Base-by-base conservation (phyloP, 2,797 vertebrate species). In the Lophius americanus region DNA sequence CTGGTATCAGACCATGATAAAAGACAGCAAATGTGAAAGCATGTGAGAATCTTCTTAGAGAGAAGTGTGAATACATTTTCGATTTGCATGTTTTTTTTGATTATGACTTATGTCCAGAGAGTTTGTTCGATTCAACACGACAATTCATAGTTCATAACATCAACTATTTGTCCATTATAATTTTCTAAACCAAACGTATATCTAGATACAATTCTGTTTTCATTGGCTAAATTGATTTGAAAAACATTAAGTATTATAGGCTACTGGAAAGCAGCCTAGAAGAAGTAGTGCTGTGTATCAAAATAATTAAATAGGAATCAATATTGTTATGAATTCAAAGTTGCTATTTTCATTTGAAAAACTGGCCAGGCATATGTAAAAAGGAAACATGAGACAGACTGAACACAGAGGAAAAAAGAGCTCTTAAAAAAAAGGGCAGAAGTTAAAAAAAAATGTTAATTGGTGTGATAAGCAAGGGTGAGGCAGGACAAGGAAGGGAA, bases 381-480 rank as follows among this genome's bases (percentile, higher is more conserved):
- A 58, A 7, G 64, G 12, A 72, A 75, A 57, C 55, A 36, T 59
- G 53, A 73, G 60, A 54, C 23, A 23, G 23, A 23, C 23, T 23
- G 23, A 12, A n/a, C 51, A 65, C 23, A 52, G 71, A 57, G 42
- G 44, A 69, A 53, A 61, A 70, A 48, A 75, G 54, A 23, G 76
- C 62, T 59, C 51, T 37, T 60, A 55, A 51, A 67, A 61, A 62
- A 78, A 82, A 81, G 75, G 70, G 78, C 75, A 81, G 68, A 79
- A 82, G 82, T 81, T 81, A 83, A 86, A 89, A 86, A 86, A 90
- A 89, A 86, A 90, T 88, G 87, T 87, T 88, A 89, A 90, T 90
- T 86, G 82, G 73, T 75, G 72, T 84, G 83, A 90, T 87, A 88
- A 86, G 89, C 79, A 58, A 85, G 80, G 86, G 85, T 83, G 85